These are phyloP conservation scores for Anadara kagoshimensis DNA, from an alignment of 1,140 invertebrate genomes.

Conservation along the genomic window DNA sequence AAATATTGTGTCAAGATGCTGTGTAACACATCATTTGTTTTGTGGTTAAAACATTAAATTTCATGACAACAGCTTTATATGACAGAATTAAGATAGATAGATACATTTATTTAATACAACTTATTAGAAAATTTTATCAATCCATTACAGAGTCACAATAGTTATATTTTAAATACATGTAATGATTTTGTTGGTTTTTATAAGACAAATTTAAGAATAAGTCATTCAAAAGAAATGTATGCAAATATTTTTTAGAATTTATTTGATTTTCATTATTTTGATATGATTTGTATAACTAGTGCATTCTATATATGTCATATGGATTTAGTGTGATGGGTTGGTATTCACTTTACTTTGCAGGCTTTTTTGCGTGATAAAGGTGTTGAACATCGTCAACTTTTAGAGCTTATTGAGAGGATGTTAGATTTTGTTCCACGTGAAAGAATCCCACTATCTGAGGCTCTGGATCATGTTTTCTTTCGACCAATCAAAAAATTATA, in stretches of 20 bases:
- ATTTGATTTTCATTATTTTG: background rate
- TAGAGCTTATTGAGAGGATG: conserved; percentile 96
- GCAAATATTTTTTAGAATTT: background rate
- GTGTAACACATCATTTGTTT: too few species aligned
- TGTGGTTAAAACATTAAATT: too few species aligned
- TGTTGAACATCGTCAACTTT: conserved; percentile 92
- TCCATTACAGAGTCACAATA: background rate
- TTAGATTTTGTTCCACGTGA: conserved; percentile 96
- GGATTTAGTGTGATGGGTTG: background rate
- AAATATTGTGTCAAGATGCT: too few species aligned
- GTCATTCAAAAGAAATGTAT: background rate
- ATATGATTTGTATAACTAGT: background rate
- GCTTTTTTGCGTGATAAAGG: conserved; percentile 88
- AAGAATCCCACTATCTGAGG: conserved; percentile 91
- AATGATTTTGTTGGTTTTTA: background rate
- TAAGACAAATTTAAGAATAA: background rate
- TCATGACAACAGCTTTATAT: too few species aligned
- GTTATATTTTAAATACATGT: background rate
- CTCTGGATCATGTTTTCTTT: conserved; percentile 95
- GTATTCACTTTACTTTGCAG: conserved; percentile 77
- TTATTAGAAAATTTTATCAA: too few species aligned
- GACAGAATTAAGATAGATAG: too few species aligned
- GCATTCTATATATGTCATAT: background rate
- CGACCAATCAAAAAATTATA: conserved; percentile 31
- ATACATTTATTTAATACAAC: too few species aligned